These are phyloP conservation scores for Iphiclides podalirius DNA, from an alignment of 2,888 invertebrate genomes.

Conservation along the genomic window DNA sequence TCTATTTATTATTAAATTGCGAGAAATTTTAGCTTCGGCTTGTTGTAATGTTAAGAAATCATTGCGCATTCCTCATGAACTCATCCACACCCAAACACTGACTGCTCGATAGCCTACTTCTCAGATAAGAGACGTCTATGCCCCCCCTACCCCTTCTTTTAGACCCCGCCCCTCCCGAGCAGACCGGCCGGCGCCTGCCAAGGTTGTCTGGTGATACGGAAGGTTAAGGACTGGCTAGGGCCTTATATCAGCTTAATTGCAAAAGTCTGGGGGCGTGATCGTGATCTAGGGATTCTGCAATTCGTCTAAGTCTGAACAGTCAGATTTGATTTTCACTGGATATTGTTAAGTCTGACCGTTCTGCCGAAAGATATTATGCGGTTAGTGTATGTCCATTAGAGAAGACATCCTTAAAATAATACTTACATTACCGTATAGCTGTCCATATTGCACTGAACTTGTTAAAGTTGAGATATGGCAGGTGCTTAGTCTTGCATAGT, in stretches of 20 bases:
- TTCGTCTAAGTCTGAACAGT: neutral
- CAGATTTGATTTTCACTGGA: no score
- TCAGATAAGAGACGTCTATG: slow-evolving; percentile 20
- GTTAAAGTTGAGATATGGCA: no score
- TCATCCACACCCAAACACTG: slow-evolving; percentile 24
- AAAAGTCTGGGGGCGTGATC: slow-evolving; percentile 8
- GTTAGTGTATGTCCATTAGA: no score
- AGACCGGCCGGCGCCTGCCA: slow-evolving; percentile 41
- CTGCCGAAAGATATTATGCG: no score
- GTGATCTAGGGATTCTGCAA: neutral
- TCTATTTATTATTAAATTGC: no score
- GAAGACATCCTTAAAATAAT: no score
- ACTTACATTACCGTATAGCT: no score
- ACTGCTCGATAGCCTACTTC: slow-evolving; percentile 19
- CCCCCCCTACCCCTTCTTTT: neutral
- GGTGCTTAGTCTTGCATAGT: no score
- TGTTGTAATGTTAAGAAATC: neutral
- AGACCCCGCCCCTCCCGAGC: slow-evolving; percentile 14
- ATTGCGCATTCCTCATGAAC: slow-evolving; percentile 11
- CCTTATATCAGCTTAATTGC: slow-evolving; percentile 22
- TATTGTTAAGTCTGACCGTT: no score
- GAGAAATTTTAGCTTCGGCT: no score
- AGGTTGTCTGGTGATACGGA: slow-evolving; percentile 54
- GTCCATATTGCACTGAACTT: no score
- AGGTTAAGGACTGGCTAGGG: slow-evolving; percentile 52